Evolutionary conservation across 2,888 invertebrate species (phyloP).

Genomic region (Timema podura): DNA sequence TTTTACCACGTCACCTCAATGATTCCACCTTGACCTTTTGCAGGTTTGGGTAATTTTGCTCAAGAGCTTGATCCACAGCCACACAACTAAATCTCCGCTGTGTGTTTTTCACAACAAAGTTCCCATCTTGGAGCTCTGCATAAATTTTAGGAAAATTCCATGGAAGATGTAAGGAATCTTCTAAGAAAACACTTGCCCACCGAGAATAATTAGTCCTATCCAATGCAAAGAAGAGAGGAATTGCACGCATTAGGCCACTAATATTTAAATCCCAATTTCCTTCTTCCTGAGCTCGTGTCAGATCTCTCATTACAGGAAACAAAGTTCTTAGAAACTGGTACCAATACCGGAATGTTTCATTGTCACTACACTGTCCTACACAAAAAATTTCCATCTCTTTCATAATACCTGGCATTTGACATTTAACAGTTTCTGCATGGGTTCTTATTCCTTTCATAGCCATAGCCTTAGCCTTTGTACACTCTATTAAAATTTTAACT

Average conservation of each 20-base stretch:
- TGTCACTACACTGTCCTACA: constrained; percentile 1
- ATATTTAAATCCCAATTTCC: constrained; percentile 5
- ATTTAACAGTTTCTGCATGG: background rate
- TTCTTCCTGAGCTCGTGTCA: constrained; percentile 10
- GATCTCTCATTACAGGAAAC: constrained; percentile 7
- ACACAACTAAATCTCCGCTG: no score
- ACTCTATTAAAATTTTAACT: background rate
- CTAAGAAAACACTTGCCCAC: background rate
- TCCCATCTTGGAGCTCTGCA: background rate
- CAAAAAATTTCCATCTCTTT: background rate
- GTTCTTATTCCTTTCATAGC: constrained; percentile 3
- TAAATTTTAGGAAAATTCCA: constrained; percentile 2
- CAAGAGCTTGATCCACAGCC: no score
- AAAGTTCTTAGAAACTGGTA: constrained; percentile 1
- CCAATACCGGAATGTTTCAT: constrained; percentile 1
- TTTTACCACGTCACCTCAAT: constrained; percentile 2
- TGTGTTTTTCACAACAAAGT: no score
- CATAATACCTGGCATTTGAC: constrained; percentile 1
- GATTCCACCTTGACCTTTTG: no score
- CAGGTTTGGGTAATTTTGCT: no score
- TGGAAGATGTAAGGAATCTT: no score
- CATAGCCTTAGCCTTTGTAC: background rate
- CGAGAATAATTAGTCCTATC: constrained; percentile 1
- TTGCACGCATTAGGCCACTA: background rate
- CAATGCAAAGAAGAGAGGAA: background rate